Evolutionary conservation across 2,888 invertebrate species (phyloP).

Genomic region (Rutpela maculata): DNA sequence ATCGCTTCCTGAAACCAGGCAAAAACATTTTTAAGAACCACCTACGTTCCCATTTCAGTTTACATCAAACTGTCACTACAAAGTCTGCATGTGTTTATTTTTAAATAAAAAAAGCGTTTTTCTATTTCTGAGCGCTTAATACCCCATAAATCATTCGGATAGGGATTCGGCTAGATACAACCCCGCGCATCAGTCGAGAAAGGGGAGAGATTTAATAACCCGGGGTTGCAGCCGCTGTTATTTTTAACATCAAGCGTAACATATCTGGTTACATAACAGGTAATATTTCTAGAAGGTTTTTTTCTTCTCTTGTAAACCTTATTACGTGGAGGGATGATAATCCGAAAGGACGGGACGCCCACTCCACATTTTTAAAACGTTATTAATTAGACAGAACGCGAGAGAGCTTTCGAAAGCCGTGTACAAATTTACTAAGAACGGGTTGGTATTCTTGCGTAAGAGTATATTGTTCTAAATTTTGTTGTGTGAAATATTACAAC

Average conservation of each 20-base stretch:
- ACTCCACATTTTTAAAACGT: background rate
- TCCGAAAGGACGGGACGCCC: background rate
- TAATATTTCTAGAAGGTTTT: conserved; percentile 24
- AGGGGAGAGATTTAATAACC: conserved; percentile 42
- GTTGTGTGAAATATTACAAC: background rate
- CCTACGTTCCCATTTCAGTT: conserved; percentile 47
- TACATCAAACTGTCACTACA: conserved; percentile 50
- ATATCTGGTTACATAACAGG: conserved; percentile 52
- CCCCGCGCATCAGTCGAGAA: conserved; percentile 36
- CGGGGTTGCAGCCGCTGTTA: conserved; percentile 44
- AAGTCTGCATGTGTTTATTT: conserved; percentile 52
- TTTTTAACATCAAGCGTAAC: conserved; percentile 49
- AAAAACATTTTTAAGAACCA: conserved; percentile 9
- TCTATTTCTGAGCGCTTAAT: conserved; percentile 55
- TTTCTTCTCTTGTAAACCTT: conserved; percentile 9
- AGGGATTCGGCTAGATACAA: conserved; percentile 45
- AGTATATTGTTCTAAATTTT: background rate
- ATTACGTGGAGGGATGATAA: conserved; percentile 1
- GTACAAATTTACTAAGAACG: background rate
- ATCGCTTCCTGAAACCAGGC: conserved; percentile 8
- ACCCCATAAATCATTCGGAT: conserved; percentile 52
- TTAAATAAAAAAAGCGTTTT: conserved; percentile 51
- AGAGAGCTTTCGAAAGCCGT: conserved; percentile 12
- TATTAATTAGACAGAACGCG: conserved; percentile 19
- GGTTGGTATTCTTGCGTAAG: background rate